Base-by-base conservation (phyloP, 2,888 invertebrate genomes). In the Noctua janthe region DNA sequence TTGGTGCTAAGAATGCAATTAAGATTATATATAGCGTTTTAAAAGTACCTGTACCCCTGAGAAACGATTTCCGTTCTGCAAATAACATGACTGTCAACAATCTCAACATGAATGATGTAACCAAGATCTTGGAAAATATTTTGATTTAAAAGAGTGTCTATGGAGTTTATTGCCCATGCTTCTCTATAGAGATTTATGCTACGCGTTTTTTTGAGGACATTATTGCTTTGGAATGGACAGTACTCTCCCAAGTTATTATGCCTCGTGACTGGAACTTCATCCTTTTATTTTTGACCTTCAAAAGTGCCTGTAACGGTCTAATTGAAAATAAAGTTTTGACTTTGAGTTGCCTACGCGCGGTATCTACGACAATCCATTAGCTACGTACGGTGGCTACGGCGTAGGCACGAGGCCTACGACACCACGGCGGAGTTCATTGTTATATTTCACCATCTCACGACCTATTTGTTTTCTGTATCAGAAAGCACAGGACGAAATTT, bases 351-450 rank as follows among this genome's bases (percentile, higher is more conserved):
- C 77, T 76, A 66, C 64, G 64, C 17, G 64, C 8, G 43, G 51
- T 29, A 43, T 17, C n/a, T 47, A 69, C 47, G 47, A 11, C 11
- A 13, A 35, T 51, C 29, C 66, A 10, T 35, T 56, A 47, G 5
- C 56, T 78, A 81, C 70, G 81, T 49, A 17, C n/a, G 56, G 39
- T 7, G 56, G 56, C 81, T 81, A 81, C 81, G 80, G 39, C 81
- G 81, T 81, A 81, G 80, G n/a, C 84, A 10, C 11, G n/a, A 15
- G 49, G 76, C n/a, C 81, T 81, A 70, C 85, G 69, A 70, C 20
- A 29, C 81, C 78, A 62, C 35, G 51, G 2, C 1, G 10, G 11
- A 59, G 13, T n/a, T 11, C 0, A 29, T 39, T 49, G 17, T 59
- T 74, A 39, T 47, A 29, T 43, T 62, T 23, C 23, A 23, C 10